Base-by-base conservation (phyloP, 2,888 invertebrate species). In the Aspidiotus destructor region DNA sequence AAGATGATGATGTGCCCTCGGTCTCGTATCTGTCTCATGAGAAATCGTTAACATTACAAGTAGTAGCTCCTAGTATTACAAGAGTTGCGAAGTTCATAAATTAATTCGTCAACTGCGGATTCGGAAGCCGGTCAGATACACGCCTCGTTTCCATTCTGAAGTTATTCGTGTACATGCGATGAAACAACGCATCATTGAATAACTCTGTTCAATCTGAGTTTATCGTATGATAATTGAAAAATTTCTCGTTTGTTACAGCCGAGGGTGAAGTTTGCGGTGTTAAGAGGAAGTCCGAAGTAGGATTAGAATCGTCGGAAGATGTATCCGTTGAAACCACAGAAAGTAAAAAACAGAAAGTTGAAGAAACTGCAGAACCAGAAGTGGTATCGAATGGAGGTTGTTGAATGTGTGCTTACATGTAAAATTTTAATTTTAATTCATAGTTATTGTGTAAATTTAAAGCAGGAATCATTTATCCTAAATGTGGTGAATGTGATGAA, bases 281-380 rank as follows among this genome's bases (percentile, higher is more conserved):
- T 28, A 69, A 69, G 44, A 62, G 69, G 62, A 69, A 69, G 54
- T 69, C 69, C 54, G 62, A 62, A 28, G 62, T 69, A 48, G 67
- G 60, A 48, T 58, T 60, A 40, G 67, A 67, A 67, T 28, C 28
- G 5, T 48, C 48, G 42, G 67, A 44, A 44, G 60, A 67, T n/a
- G 67, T 60, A 17, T 16, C 58, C 28, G 67, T 67, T n/a, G 67
- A 67, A 67, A 60, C 67, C n/a, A 48, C 67, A 15, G 67, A 67
- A 15, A 28, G 28, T 28, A 67, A 67, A 58, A 67, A 67, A 17
- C 67, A 67, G 48, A 67, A 67, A 60, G 13, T 67, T 48, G 60
- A 67, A 58, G 67, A 57, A 28, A 40, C 67, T 9, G 60, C 60
- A 40, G 67, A 67, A 48, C 58, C 60, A n/a, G 69, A 62, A 17